Evolutionary conservation across 2,113 vertebrate species (phyloP), one percentile per base, ranked within the genome.

Genomic region (Arothron firmamentum): DNA sequence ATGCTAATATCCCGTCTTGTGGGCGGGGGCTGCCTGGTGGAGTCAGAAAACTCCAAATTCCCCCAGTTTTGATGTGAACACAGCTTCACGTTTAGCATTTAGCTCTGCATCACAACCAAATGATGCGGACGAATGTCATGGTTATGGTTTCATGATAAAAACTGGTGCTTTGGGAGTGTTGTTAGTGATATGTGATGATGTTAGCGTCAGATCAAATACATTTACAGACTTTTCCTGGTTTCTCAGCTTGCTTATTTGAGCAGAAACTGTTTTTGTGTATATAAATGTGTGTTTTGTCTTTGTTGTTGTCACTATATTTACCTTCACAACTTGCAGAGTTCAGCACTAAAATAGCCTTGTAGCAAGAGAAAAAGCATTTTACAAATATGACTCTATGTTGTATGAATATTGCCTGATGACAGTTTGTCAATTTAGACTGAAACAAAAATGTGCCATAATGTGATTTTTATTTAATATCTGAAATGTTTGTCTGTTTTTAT

Each of bases 301-400:
- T 16, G 59, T 21, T 55, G 56, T 76, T 70, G 48, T 71, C 79
- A 83, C 85, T 69, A 64, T 13, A 58, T 77, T 82, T 80, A 74
- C 63, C 70, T 68, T 74, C 82, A 87, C 77, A 42, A 54, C 67
- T 65, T 56, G 61, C 66, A 31, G 11, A 38, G 8, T 82, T 55
- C 53, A 77, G 80, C 82, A 82, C 85, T 65, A 70, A 71, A 55
- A 72, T 84, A 70, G 63, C 70, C 65, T 59, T 38, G 38, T 83
- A 55, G 46, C 0, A 20, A 58, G 15, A 75, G 74, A 55, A 43
- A 67, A 52, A 60, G 63, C 65, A 63, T 80, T 85, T 84, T 67
- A 43, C 47, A 10, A 19, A n/a, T 49, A 18, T 64, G 65, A 82
- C 55, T 41, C 55, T 41, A 28, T 64, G 62, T 75, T 71, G 66